Evolutionary conservation across 2,888 invertebrate genomes (phyloP), one percentile per base, ranked within the genome.

Genomic region (Idaea dimidiata): DNA sequence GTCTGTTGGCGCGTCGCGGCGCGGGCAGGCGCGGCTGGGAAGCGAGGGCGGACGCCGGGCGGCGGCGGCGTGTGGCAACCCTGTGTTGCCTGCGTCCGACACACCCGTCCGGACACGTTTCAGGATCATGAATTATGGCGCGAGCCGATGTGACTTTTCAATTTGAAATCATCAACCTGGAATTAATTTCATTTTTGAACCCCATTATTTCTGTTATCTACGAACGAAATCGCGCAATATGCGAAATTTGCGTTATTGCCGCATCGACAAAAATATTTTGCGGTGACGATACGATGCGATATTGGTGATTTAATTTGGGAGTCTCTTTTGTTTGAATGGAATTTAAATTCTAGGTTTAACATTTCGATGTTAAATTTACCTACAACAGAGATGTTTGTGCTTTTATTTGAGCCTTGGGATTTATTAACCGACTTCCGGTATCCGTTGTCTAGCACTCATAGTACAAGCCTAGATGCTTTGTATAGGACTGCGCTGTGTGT

Each of bases 81-180:
- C 91, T 90, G 76, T 90, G 76, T 66, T 77, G 64, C 68, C 70
- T 72, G 80, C 86, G 87, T 87, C 88, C 85, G 82, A 87, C 90
- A 84, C 87, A 86, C 86, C 85, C 87, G 89, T 85, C 90, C 89
- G 89, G 91, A 90, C 90, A 91, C 91, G 91, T 91, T 91, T 91
- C 91, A 90, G 89, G 86, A 87, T 86, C 91, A 91, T 93, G 93
- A 93, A 87, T 93, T 93, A 92, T 91, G 87, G 91, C 92, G 83
- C 89, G 83, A 87, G 87, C 92, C 92, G 93, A 91, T 91, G 93
- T 93, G 93, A 92, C 93, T 93, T 93, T 93, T 93, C 93, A 93
- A 93, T 93, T 93, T 91, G 92, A 92, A 93, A 91, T 93, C 93
- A 91, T 92, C 91, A 93, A 91, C 91, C 89, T 91, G 93, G 93